Evolutionary conservation across 2,113 vertebrate genomes (phyloP).

Genomic region (Podarcis raffonei): DNA sequence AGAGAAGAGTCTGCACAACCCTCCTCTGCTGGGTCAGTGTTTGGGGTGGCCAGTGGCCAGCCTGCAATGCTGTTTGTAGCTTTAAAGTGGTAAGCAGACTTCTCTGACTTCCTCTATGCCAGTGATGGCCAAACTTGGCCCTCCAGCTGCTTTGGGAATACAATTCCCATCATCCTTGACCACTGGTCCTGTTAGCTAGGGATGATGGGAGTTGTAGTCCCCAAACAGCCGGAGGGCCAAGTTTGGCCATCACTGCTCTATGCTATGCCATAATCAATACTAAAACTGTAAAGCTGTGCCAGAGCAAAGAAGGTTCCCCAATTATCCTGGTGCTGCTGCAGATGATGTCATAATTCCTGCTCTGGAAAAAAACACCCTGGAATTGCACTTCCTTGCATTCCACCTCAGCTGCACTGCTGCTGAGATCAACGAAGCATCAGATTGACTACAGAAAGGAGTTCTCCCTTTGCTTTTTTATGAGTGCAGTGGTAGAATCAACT

Average conservation of each 20-base stretch:
- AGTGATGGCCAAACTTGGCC: no score
- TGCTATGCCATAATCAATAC: neutral
- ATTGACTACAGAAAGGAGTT: neutral
- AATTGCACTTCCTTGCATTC: neutral
- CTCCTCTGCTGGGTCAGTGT: neutral
- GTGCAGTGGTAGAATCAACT: neutral
- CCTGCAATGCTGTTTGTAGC: no score
- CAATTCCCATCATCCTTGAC: no score
- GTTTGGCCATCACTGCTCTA: no score
- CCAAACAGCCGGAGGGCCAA: no score
- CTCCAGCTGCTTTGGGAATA: no score
- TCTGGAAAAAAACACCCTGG: neutral
- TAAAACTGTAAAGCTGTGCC: neutral
- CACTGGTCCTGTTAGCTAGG: no score
- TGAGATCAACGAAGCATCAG: neutral
- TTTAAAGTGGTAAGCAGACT: neutral
- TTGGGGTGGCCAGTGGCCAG: neutral
- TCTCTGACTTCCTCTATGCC: neutral
- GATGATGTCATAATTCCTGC: neutral
- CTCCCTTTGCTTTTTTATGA: rapidly evolving
- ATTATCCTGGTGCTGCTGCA: neutral
- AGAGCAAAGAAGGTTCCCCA: neutral
- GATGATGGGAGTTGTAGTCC: no score
- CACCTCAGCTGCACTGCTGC: neutral
- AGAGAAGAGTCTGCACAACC: neutral